phyloP scores from a whole-genome alignment of 2,113 vertebrate species.

The Pollachius pollachius region DNA sequence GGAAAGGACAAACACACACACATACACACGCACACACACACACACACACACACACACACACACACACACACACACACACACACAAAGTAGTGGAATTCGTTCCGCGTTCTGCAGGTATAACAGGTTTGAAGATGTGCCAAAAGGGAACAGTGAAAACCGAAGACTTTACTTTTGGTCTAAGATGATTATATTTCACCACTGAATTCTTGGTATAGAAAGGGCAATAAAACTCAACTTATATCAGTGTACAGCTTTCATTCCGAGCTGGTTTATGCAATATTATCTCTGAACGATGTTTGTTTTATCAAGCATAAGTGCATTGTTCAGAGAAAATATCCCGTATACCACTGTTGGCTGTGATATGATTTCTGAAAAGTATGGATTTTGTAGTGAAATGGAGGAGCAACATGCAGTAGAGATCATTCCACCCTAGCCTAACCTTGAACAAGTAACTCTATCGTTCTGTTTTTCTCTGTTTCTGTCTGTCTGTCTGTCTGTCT shows the following conservation, averaged over 20 bases:
- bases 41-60: slow-evolving; percentile 15
- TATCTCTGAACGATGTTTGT: too few species aligned
- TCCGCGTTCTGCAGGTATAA: slow-evolving; percentile 32
- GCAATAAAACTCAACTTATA: too few species aligned
- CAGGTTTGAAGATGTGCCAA: slow-evolving; percentile 43
- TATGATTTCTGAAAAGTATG: too few species aligned
- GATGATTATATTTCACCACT: not conserved
- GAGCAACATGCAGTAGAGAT: not conserved
- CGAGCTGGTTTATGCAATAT: too few species aligned
- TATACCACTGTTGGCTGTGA: too few species aligned
- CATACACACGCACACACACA: slow-evolving; percentile 17
- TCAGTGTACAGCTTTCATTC: not conserved
- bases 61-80: slow-evolving; percentile 19
- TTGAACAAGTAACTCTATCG: slow-evolving; percentile 6
- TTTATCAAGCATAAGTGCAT: too few species aligned
- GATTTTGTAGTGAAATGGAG: too few species aligned
- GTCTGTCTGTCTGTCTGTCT: not conserved
- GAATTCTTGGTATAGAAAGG: not conserved
- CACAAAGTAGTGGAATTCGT: slow-evolving; percentile 34
- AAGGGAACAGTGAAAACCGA: not conserved
- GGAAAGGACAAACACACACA: slow-evolving; percentile 15
- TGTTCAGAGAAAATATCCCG: too few species aligned
- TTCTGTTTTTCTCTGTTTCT: slow-evolving; percentile 28
- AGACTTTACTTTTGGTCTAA: not conserved
- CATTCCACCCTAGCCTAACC: not conserved